Percentiles rank a stretch among this genome's conserved stretches.
Evolutionary conservation across 2,113 vertebrate species (phyloP).

Genomic region (Rhinolophus ferrumequinum): DNA sequence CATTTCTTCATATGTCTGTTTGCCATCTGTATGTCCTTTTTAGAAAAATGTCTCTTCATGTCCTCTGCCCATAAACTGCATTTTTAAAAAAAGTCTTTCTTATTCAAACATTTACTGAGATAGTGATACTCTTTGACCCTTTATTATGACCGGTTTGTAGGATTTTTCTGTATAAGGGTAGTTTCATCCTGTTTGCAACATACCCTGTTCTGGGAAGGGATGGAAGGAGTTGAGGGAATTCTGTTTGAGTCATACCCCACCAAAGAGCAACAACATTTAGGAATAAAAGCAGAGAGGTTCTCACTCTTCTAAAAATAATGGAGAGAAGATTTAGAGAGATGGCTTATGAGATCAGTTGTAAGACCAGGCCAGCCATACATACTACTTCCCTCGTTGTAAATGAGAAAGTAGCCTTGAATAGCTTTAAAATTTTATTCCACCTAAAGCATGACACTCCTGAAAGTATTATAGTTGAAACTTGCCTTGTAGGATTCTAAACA

Average conservation of each 20-base stretch:
- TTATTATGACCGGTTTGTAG: not conserved
- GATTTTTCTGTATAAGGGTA: not conserved
- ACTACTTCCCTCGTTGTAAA: not conserved
- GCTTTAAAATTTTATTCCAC: not conserved
- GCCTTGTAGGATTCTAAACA: not conserved
- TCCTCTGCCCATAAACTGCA: not conserved
- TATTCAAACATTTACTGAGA: not conserved
- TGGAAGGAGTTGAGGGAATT: not conserved
- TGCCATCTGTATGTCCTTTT: too few relatives aligned
- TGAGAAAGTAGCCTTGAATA: not conserved
- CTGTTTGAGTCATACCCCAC: not conserved
- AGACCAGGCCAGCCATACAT: not conserved
- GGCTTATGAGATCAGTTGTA: not conserved
- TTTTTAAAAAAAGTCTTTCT: not conserved
- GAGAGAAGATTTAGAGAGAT: slow-evolving; percentile 18
- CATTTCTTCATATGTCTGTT: too few relatives aligned
- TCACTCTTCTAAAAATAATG: slow-evolving; percentile 37
- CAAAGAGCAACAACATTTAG: not conserved
- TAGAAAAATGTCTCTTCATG: too few relatives aligned
- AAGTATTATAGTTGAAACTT: slow-evolving; percentile 8
- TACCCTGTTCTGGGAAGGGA: not conserved
- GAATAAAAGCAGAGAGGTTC: slow-evolving; percentile 15
- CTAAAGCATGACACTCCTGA: not conserved
- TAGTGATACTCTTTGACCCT: not conserved
- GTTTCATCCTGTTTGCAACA: not conserved